Conservation (phyloP, 2,113 vertebrate genomes). For the Nothoprocta perdicaria region DNA sequence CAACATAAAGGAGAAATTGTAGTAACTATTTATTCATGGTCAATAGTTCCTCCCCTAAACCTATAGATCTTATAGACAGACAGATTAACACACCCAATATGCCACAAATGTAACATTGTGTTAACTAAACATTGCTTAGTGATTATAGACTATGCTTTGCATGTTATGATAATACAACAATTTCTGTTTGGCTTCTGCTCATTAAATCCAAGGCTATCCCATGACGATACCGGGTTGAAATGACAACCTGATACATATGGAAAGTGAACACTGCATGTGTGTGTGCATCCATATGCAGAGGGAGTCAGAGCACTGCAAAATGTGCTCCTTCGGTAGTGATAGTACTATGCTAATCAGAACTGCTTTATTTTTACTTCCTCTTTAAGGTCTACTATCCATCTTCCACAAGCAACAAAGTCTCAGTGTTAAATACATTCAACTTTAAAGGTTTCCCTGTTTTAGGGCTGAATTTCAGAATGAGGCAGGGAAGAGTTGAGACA, state of each 20-base stretch:
- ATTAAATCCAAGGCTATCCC: neutral
- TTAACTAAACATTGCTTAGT: neutral
- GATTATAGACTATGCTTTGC: neutral
- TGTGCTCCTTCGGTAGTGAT: neutral
- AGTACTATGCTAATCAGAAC: neutral
- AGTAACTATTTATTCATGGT: neutral
- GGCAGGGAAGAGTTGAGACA: neutral
- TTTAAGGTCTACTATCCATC: neutral
- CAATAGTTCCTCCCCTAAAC: neutral
- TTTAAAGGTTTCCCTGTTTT: neutral
- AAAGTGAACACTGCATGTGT: neutral
- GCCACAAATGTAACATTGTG: neutral
- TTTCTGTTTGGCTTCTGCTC: neutral
- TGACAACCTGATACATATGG: neutral
- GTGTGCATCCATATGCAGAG: neutral
- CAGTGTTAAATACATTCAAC: fast-evolving
- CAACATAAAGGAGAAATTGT: neutral
- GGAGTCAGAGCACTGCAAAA: neutral
- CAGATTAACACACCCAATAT: neutral
- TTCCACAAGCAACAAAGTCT: neutral
- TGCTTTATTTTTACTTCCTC: neutral
- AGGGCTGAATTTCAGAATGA: conserved; percentile 13
- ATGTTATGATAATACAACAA: neutral
- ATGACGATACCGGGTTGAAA: neutral
- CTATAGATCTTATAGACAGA: neutral